Evolutionary conservation across 1,140 invertebrate species (phyloP).

Genomic region (Lepidurus apus): DNA sequence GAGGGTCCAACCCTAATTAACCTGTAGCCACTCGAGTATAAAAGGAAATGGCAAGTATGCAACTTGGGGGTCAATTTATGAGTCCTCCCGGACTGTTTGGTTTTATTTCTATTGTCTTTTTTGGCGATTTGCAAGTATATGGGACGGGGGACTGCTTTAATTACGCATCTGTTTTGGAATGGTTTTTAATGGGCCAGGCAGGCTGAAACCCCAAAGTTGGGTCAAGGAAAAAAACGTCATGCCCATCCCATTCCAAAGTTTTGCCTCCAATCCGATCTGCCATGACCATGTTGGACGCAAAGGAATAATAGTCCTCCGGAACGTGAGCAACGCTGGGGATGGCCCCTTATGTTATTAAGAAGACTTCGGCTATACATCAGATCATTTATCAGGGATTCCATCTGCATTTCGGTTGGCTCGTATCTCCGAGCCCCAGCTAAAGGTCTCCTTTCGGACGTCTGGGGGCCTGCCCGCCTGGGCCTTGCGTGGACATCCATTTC

Average conservation of each 20-base stretch:
- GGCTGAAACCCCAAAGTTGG: neutral
- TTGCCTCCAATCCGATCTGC: conserved; percentile 8
- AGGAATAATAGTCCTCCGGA: neutral
- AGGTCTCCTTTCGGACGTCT: neutral
- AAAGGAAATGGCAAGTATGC: neutral
- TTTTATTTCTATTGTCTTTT: neutral
- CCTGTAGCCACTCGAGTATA: neutral
- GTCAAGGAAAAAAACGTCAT: neutral
- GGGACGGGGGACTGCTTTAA: neutral
- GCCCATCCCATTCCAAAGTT: conserved; percentile 7
- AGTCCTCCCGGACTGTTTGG: neutral
- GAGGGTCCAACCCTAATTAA: conserved; percentile 15
- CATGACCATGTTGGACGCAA: conserved; percentile 16
- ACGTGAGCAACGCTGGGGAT: neutral
- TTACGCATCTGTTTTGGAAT: conserved; percentile 17
- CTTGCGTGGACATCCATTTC: conserved; percentile 6
- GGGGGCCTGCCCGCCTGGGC: neutral
- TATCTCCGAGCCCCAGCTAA: conserved; percentile 1
- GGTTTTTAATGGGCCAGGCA: conserved; percentile 1
- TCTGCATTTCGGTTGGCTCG: conserved; percentile 20
- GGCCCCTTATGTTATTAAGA: conserved; percentile 18
- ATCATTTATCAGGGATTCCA: conserved; percentile 15
- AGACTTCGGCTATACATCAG: conserved; percentile 14
- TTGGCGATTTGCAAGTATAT: neutral
- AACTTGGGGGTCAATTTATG: neutral